phyloP scores from a whole-genome alignment of 2,113 vertebrate genomes.

The Clarias magur region DNA sequence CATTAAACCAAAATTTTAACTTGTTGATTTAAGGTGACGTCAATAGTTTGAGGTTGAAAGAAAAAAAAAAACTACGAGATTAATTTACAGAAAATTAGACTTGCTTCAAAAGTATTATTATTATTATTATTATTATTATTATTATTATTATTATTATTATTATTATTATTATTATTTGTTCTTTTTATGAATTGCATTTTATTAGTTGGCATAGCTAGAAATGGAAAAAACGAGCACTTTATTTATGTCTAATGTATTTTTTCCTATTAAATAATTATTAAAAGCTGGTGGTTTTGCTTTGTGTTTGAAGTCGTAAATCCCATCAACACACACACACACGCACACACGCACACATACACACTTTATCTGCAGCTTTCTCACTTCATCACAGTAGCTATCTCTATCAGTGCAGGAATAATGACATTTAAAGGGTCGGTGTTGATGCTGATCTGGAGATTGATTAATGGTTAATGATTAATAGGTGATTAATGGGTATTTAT shows the following conservation, averaged over 20 bases:
- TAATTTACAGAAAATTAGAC: neutral
- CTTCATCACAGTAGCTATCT: slow-evolving; percentile 21
- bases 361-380: slow-evolving; percentile 4
- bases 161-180: neutral
- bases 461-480: neutral
- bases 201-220: neutral
- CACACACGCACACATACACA: neutral
- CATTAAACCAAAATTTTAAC: neutral
- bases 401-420: slow-evolving; percentile 9
- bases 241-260: neutral
- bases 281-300: neutral
- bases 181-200: neutral
- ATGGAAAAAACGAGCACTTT: neutral
- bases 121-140: slow-evolving; percentile 11
- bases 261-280: neutral
- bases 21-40: neutral
- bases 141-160: neutral
- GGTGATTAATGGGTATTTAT: slow-evolving; percentile 10
- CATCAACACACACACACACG: slow-evolving; percentile 14
- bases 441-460: slow-evolving; percentile 2
- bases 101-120: neutral
- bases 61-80: neutral
- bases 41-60: neutral
- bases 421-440: neutral
- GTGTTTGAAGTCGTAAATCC: slow-evolving; percentile 4